phyloP scores from a whole-genome alignment of 2,888 invertebrate species.

The Epinotia bilunana region DNA sequence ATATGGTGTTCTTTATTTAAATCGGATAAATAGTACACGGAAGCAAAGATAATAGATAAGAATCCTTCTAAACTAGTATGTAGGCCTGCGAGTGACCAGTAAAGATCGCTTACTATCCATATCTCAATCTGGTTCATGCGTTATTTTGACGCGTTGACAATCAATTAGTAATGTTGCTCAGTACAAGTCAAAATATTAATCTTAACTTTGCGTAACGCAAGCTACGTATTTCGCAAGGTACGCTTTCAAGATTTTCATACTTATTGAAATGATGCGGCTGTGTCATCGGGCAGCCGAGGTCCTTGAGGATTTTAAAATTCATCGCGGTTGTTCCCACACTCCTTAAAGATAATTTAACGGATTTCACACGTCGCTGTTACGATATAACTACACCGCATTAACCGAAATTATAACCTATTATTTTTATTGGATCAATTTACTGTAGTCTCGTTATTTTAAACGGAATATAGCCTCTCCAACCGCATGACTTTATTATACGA shows the following conservation, averaged over 20 bases:
- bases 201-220: constrained; percentile 37
- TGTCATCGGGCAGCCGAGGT: constrained; percentile 36
- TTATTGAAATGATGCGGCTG: constrained; percentile 34
- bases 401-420: constrained; percentile 36
- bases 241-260: constrained; percentile 43
- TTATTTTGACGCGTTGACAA: constrained; percentile 42
- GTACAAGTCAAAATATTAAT: constrained; percentile 43
- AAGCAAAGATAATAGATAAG: not conserved
- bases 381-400: constrained; percentile 25
- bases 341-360: constrained; percentile 33
- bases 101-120: constrained; percentile 35
- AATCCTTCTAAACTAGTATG: constrained; percentile 6
- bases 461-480: constrained; percentile 26
- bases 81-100: constrained; percentile 6
- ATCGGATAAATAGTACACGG: not conserved
- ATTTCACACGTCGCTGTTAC: constrained; percentile 40
- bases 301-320: constrained; percentile 36
- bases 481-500: constrained; percentile 36
- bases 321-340: constrained; percentile 33
- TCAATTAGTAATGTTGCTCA: constrained; percentile 44
- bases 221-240: constrained; percentile 36
- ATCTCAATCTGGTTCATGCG: constrained; percentile 36
- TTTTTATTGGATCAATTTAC: constrained; percentile 41
- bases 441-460: constrained; percentile 30
- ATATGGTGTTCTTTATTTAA: not conserved